Evolutionary conservation across 1,140 invertebrate genomes (phyloP), one percentile per base, ranked within the genome.

Genomic region (Adelges cooleyi): DNA sequence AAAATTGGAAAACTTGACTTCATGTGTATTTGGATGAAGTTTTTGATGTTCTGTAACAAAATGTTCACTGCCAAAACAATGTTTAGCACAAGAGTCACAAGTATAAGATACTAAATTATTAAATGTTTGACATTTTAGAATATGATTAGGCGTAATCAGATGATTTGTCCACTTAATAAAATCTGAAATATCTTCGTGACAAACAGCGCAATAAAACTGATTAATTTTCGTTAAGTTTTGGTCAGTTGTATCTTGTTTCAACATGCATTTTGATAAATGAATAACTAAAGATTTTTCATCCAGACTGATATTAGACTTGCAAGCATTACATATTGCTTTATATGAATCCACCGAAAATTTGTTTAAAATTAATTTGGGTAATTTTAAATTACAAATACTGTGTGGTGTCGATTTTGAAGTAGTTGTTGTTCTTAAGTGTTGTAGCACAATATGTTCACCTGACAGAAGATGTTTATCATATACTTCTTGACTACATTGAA

Each of bases 21-120:
- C 56, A 33, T 40, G 46, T 27, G 44, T 18, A 22, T 62, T 62
- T 22, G 56, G 56, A 62, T 62, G 56, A 33, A 62, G 20, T 13
- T 33, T 17, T 62, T 62, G 56, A 62, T 62, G 56, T 5, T 62
- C 42, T 46, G 17, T 46, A 15, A 29, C 42, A 62, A 46, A 23
- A 62, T 62, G 2, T 48, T 5, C 17, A 22, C 9, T 33, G 33
- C 56, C 56, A 62, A 46, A 62, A 46, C 56, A 62, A 22, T 62
- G 56, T 5, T 46, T 15, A 11, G 17, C 10, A 13, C 56, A 62
- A 44, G n/a, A 2, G 29, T 62, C 17, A 48, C 56, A 62, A 23
- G 56, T 62, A 33, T 62, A 62, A 15, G 56, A 62, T 20, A 62
- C 25, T 62, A 62, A 29, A 46, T 62, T 13, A 22, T 22, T 48